phyloP scores from a whole-genome alignment of 2,797 vertebrate species.

The Astyanax mexicanus region DNA sequence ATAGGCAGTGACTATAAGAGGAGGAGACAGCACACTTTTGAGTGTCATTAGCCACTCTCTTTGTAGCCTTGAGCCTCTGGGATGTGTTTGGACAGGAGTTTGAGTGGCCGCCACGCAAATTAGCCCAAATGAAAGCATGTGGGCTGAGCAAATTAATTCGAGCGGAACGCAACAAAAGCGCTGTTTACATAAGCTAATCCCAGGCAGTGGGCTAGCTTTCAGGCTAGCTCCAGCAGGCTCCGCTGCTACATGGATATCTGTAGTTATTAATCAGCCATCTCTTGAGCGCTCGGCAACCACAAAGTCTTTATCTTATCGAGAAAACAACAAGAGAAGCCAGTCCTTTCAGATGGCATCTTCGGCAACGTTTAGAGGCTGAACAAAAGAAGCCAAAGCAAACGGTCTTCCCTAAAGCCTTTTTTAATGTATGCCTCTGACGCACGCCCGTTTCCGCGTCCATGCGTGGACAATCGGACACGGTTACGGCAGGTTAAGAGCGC shows the following conservation, averaged over 20 bases:
- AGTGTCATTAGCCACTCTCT: conserved; percentile 66
- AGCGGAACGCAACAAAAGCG: conserved; percentile 73
- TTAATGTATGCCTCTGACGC: conserved; percentile 13
- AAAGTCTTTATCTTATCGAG: conserved; percentile 43
- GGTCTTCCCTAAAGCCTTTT: conserved; percentile 28
- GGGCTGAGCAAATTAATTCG: conserved; percentile 72
- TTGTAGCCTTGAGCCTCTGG: conserved; percentile 56
- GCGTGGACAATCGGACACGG: conserved; percentile 49
- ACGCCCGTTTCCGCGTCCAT: conserved; percentile 38
- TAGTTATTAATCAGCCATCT: conserved; percentile 72
- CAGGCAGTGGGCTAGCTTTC: conserved; percentile 50
- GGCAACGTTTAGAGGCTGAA: conserved; percentile 36
- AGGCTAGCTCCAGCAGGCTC: conserved; percentile 57
- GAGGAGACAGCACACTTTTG: conserved; percentile 61
- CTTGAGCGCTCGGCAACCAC: conserved; percentile 29
- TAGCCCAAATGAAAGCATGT: conserved; percentile 67
- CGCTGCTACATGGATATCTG: conserved; percentile 65
- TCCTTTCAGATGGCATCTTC: conserved; percentile 46
- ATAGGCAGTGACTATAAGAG: conserved; percentile 32
- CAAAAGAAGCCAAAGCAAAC: conserved; percentile 42
- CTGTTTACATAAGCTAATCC: conserved; percentile 77
- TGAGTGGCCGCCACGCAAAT: conserved; percentile 55
- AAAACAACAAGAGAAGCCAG: conserved; percentile 29
- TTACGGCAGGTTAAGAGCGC: conserved; percentile 51
- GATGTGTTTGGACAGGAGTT: conserved; percentile 62